These are phyloP conservation scores for Papilio glaucus DNA, from an alignment of 1,140 invertebrate species.

Conservation along the genomic window DNA sequence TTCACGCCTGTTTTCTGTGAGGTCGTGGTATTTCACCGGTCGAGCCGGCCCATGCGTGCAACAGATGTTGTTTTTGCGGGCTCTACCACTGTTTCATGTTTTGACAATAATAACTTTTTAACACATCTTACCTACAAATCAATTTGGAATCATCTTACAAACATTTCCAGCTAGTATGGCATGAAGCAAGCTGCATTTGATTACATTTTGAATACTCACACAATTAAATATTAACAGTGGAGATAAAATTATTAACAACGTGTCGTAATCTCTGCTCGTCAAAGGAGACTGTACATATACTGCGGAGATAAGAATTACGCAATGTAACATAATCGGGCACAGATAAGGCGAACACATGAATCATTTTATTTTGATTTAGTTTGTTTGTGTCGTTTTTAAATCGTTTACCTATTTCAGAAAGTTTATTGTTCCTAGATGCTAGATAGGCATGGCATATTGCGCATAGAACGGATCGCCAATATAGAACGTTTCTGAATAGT, in stretches of 20 bases:
- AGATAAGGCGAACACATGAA: slow-evolving; percentile 27
- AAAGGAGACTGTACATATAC: slow-evolving; percentile 32
- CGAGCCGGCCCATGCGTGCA: too few species aligned
- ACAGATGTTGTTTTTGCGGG: too few species aligned
- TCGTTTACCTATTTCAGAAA: not conserved
- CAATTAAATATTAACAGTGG: slow-evolving; percentile 35
- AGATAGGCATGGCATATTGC: too few species aligned
- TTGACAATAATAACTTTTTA: too few species aligned
- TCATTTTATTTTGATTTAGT: slow-evolving; percentile 34
- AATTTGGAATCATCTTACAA: too few species aligned
- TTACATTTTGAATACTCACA: slow-evolving; percentile 23
- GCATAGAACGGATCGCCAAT: too few species aligned
- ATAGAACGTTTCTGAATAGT: too few species aligned
- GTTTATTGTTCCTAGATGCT: too few species aligned
- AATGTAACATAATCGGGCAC: slow-evolving; percentile 36
- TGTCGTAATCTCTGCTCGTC: slow-evolving; percentile 34
- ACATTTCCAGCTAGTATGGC: not conserved
- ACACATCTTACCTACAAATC: too few species aligned
- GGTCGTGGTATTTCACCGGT: too few species aligned
- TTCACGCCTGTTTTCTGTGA: too few species aligned
- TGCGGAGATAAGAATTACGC: slow-evolving; percentile 34
- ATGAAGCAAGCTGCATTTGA: not conserved
- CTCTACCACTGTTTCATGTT: too few species aligned
- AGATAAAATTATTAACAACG: slow-evolving; percentile 38
- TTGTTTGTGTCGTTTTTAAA: not conserved